A percentile compares a stretch with the other conserved stretches of the same genome.
phyloP scores from a whole-genome alignment of 1,140 invertebrate genomes.

The Polypedilum pembai region DNA sequence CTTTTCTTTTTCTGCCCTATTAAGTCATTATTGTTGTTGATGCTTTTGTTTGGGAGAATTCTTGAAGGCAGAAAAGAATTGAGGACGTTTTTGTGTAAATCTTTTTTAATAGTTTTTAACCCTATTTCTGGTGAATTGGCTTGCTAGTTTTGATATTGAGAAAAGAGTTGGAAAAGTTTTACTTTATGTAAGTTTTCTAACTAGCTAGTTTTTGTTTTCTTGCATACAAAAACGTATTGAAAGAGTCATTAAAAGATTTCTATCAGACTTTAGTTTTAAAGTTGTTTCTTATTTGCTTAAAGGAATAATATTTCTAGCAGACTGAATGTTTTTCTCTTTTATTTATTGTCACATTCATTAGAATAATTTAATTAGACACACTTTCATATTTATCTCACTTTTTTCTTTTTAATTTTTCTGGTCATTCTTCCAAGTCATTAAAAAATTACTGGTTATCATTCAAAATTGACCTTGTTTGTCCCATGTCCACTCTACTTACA shows the following conservation, averaged over 20 bases:
- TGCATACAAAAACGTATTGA: background rate
- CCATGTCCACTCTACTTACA: background rate
- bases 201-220: background rate
- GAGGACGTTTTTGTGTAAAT: background rate
- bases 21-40: slow-evolving; percentile 2
- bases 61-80: no score
- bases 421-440: slow-evolving; percentile 17
- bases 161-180: no score
- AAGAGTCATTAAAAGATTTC: slow-evolving; percentile 14
- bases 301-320: no score
- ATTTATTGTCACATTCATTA: no score
- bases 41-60: background rate
- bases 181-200: background rate
- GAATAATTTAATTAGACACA: background rate
- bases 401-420: background rate
- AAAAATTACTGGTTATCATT: background rate
- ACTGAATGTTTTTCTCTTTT: no score
- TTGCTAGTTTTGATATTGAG: no score
- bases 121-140: no score
- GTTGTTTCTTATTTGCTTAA: background rate
- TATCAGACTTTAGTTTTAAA: background rate
- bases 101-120: background rate
- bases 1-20: background rate
- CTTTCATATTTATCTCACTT: background rate
- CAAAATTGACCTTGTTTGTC: background rate